Base-by-base conservation (phyloP, 1,140 invertebrate species). In the Anoplolepis gracilipes region DNA sequence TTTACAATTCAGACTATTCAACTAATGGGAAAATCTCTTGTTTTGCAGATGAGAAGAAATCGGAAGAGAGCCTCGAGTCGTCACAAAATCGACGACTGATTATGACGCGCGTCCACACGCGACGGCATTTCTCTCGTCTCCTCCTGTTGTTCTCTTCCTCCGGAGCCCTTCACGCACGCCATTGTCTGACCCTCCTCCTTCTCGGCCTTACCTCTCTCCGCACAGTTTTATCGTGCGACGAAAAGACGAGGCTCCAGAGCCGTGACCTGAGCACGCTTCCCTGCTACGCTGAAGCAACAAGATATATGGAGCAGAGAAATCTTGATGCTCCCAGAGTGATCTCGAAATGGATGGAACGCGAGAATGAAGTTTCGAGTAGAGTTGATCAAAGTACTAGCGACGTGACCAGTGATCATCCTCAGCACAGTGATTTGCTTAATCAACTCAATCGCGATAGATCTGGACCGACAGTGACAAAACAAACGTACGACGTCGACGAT, bases 71-170 rank as follows among this genome's bases (percentile, higher is more conserved):
- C 86, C 75, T 84, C 87, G 91, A 90, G 91, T 92, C 92, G 92
- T 92, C 92, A 91, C 70, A 91, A 90, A 87, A 91, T 75, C 91
- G 93, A 91, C 91, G 93, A 89, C 93, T 94, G 94, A 94, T 93
- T 94, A 94, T 94, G 94, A 94, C 92, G 93, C 92, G 91, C 79
- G 88, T 88, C 92, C 87, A 84, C 69, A 85, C 91, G 86, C 86
- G 85, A 87, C 85, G 86, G 86, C 89, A 90, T 90, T 86, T 92
- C 90, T 93, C 91, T 93, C 91, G 90, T 93, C 89, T 91, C 90
- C 92, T 90, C 89, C 90, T 92, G 86, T 91, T 91, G 88, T 91
- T 92, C 87, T 90, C 88, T 90, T 88, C 91, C 91, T 91, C 85
- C 75, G 85, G 81, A 78, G 81, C 85, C 85, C 65, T 90, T 13